Evolutionary conservation across 2,888 invertebrate genomes (phyloP), one percentile per base, ranked within the genome.

Genomic region (Diploptera punctata): DNA sequence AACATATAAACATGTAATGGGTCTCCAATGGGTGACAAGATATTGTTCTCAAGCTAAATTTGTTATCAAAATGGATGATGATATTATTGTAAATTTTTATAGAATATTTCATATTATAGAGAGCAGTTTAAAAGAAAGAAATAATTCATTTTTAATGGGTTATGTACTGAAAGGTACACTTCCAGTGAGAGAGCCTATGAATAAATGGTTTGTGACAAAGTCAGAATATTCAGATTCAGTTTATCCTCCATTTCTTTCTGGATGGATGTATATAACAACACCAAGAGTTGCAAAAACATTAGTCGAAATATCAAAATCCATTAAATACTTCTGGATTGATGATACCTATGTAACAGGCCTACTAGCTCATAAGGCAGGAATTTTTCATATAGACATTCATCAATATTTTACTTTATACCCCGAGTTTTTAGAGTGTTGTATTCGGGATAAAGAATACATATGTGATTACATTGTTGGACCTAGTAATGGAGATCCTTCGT

Each of bases 241-340:
- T 0, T 95, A 94, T 81, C 94, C 94, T 0, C 82, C 88, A 19
- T 95, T 93, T 80, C 82, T 94, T 9, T 94, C 94, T 4, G 95
- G 95, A 0, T 95, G 94, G 94, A 87, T 93, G 77, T 95, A 95
- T 77, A 84, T 93, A 1, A 91, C 93, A 2, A 92, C 90, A 71
- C 87, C 90, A 0, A 83, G 86, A 75, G 87, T 90, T 1, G 91
- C 90, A 0, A 79, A 80, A 13, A 19, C 83, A 21, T 79, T 97
- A 67, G 84, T 88, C 24, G 79, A 84, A 2, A 84, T 87, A 76
- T 87, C 90, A 0, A 80, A 83, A 33, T 80, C 82, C 43, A 83
- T 88, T n/a, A 84, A 87, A 19, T 93, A 91, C 78, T 96, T 97
- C 83, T 97, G 97, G 96, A 95, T 97, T 73, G 97, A 97, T 80